Evolutionary conservation across 2,888 invertebrate genomes (phyloP).

Genomic region (Hartigia nigra): DNA sequence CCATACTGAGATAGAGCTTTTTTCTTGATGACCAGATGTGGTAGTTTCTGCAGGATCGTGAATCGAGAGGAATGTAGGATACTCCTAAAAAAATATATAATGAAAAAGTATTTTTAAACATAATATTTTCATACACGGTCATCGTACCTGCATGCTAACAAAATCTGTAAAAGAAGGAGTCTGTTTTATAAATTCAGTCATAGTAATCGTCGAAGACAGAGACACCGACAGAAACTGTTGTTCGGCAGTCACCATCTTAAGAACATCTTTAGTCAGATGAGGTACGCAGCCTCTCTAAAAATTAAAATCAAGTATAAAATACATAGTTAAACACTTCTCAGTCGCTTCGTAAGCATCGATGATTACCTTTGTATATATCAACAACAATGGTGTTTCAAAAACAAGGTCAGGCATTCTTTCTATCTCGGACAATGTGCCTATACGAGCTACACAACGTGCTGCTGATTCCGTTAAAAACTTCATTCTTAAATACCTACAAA

Average conservation of each 20-base stretch:
- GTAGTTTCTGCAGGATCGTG: constrained; percentile 78
- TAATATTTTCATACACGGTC: background rate
- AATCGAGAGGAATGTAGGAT: constrained; percentile 69
- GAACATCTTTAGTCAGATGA: constrained; percentile 82
- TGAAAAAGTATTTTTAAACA: background rate
- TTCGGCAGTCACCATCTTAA: constrained; percentile 72
- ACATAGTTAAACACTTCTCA: constrained; percentile 9
- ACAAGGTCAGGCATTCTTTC: constrained; percentile 68
- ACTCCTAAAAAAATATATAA: constrained; percentile 59
- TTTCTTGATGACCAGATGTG: constrained; percentile 79
- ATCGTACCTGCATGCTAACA: constrained; percentile 69
- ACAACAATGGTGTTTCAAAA: constrained; percentile 80
- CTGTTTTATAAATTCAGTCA: constrained; percentile 74
- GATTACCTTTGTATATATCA: constrained; percentile 80
- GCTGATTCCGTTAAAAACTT: constrained; percentile 75
- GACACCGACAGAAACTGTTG: constrained; percentile 79
- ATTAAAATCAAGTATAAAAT: constrained; percentile 18
- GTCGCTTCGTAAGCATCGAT: constrained; percentile 1
- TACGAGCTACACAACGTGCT: constrained; percentile 73
- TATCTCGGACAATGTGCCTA: constrained; percentile 75
- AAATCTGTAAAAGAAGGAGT: constrained; percentile 78
- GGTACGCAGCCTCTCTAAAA: constrained; percentile 84
- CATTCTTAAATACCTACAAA: constrained; percentile 68
- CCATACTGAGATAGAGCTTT: constrained; percentile 80
- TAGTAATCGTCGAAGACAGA: constrained; percentile 75